Conservation (phyloP, 1,140 invertebrate species). For the Teleogryllus occipitalis region DNA sequence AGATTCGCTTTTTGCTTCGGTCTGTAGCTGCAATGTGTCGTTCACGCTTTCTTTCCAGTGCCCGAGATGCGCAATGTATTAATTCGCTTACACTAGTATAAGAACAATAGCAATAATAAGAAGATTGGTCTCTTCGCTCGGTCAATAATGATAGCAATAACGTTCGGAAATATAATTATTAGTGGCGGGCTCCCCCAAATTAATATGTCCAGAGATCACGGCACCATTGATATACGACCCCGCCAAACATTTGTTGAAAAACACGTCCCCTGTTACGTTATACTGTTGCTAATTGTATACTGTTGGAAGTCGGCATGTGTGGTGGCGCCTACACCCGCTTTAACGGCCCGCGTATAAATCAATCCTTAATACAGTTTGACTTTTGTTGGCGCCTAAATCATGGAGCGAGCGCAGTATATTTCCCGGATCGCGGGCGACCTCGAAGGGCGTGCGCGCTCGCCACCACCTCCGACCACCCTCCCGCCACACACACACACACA, state of each 20-base stretch:
- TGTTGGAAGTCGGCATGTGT: background rate
- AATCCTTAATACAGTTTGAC: background rate
- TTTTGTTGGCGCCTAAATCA: background rate
- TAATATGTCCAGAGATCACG: background rate
- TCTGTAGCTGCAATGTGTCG: too few relatives aligned
- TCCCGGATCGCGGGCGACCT: background rate
- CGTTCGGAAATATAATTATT: background rate
- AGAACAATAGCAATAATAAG: background rate
- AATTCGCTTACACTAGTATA: background rate
- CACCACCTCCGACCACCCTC: background rate
- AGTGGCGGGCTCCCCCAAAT: background rate
- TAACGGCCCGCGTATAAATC: background rate
- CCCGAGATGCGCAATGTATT: background rate
- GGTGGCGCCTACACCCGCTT: background rate
- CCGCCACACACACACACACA: too few relatives aligned
- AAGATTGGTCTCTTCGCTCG: background rate
- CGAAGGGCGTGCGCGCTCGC: too few relatives aligned
- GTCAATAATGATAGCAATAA: background rate
- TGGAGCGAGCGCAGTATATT: background rate
- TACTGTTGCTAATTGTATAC: constrained; percentile 1
- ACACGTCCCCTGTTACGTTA: background rate
- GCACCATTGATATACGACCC: background rate
- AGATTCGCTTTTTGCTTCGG: too few relatives aligned
- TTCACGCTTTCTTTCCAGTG: too few relatives aligned
- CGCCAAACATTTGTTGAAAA: background rate